phyloP scores from a whole-genome alignment of 1,140 invertebrate genomes.

The Babylonia areolata region DNA sequence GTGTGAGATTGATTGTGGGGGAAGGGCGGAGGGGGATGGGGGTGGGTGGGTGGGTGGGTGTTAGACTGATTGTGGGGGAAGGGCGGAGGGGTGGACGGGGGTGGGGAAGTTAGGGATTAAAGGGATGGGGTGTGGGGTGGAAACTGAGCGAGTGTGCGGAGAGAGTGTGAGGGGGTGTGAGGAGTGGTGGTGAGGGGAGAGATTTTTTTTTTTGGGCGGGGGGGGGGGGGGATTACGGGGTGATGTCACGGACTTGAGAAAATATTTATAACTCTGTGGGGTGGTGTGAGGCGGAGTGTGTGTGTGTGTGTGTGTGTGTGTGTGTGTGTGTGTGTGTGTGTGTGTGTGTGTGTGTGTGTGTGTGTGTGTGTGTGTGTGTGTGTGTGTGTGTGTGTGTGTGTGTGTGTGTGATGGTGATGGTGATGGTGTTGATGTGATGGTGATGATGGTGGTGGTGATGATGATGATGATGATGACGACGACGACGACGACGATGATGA shows the following conservation, averaged over 20 bases:
- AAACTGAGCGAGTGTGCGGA: too few species aligned
- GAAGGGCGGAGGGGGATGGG: too few species aligned
- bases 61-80: too few species aligned
- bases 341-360: neutral
- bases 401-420: neutral
- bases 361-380: slow-evolving; percentile 11
- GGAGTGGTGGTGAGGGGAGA: too few species aligned
- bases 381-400: slow-evolving; percentile 21
- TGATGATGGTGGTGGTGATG: neutral
- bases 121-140: too few species aligned
- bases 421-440: neutral
- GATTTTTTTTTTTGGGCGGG: neutral
- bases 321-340: neutral
- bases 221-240: too few species aligned
- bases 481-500: neutral
- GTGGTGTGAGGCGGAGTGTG: slow-evolving; percentile 1
- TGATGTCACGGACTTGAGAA: too few species aligned
- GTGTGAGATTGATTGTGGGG: neutral
- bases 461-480: neutral
- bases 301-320: neutral
- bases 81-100: too few species aligned
- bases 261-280: too few species aligned
- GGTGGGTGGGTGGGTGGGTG: too few species aligned
- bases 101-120: too few species aligned
- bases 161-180: too few species aligned